These are phyloP conservation scores for Nothocercus nigrocapillus DNA, from an alignment of 2,113 vertebrate species.

Conservation along the genomic window DNA sequence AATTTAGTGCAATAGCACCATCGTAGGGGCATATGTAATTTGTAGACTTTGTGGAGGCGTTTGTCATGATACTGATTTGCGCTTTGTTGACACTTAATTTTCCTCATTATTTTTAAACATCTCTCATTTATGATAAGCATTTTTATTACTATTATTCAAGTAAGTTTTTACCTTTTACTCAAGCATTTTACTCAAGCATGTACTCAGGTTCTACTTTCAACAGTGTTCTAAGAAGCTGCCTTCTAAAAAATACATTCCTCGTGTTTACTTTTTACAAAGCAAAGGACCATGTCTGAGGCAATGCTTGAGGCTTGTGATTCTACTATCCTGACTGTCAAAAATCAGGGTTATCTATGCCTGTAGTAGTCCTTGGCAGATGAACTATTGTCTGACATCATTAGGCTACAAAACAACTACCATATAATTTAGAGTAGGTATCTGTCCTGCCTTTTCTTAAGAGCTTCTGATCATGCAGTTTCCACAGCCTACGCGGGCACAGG, in stretches of 20 bases:
- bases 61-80: neutral
- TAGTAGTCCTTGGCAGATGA: neutral
- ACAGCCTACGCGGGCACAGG: neutral
- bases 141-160: neutral
- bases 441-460: neutral
- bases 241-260: neutral
- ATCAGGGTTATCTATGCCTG: neutral
- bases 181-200: neutral
- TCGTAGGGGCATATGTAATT: neutral
- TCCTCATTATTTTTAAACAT: neutral
- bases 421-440: neutral
- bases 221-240: neutral
- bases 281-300: neutral
- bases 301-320: neutral
- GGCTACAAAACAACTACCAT: neutral
- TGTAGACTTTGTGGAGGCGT: neutral
- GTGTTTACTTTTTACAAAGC: neutral
- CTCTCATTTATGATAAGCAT: neutral
- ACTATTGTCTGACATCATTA: neutral
- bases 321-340: neutral
- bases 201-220: neutral
- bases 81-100: neutral
- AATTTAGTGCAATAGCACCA: neutral
- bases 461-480: neutral
- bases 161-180: neutral